phyloP scores from a whole-genome alignment of 2,888 invertebrate species.

The Erebia ligea region DNA sequence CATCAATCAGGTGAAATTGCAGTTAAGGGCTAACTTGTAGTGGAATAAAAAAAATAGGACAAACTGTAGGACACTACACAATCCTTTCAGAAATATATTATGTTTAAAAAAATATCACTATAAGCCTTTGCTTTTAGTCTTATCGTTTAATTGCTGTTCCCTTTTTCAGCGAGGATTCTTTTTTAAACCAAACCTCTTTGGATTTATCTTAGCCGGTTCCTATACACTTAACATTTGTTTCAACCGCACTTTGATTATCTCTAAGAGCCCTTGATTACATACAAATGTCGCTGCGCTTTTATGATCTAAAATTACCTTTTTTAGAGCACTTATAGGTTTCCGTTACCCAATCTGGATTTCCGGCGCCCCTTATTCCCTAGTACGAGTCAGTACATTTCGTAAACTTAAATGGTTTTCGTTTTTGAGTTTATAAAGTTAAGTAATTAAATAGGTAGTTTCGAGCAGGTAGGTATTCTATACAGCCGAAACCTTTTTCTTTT shows the following conservation, averaged over 20 bases:
- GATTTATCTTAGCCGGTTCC: slow-evolving; percentile 26
- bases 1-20: too few relatives aligned
- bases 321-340: slow-evolving; percentile 65
- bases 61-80: not conserved
- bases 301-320: slow-evolving; percentile 64
- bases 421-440: too few relatives aligned
- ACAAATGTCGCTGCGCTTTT: slow-evolving; percentile 58
- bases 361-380: slow-evolving; percentile 61
- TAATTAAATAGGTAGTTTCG: too few relatives aligned
- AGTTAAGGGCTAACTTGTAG: too few relatives aligned
- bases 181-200: slow-evolving; percentile 48
- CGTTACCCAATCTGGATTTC: slow-evolving; percentile 73
- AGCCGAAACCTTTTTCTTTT: too few relatives aligned
- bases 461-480: too few relatives aligned
- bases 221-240: slow-evolving; percentile 33
- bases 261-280: slow-evolving; percentile 50
- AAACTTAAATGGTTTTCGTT: not conserved
- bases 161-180: slow-evolving; percentile 41
- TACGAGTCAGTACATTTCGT: not conserved
- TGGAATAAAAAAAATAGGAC: too few relatives aligned
- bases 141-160: slow-evolving; percentile 43
- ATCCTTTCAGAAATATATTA: slow-evolving; percentile 34
- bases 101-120: slow-evolving; percentile 28
- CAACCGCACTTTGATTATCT: slow-evolving; percentile 55
- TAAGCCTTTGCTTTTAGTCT: slow-evolving; percentile 46